Evolutionary conservation across 2,888 invertebrate genomes (phyloP).

Genomic region (Pedicia rivosa): DNA sequence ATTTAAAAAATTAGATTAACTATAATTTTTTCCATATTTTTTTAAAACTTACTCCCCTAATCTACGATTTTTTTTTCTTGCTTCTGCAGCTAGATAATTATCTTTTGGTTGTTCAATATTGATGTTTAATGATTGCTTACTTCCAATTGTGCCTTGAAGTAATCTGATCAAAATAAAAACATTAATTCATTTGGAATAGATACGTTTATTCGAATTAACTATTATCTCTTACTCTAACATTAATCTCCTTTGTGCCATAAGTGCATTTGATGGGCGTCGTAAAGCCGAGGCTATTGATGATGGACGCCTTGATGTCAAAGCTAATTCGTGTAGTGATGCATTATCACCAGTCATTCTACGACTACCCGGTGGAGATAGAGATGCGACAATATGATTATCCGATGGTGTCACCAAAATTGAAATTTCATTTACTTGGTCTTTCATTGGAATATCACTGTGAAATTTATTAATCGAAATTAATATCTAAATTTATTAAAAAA

Average conservation of each 20-base stretch:
- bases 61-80: conserved; percentile 7
- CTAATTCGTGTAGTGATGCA: background rate
- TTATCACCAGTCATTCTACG: conserved; percentile 7
- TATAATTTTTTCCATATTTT: background rate
- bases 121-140: conserved; percentile 5
- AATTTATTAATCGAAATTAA: too few relatives aligned
- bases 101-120: background rate
- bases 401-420: conserved; percentile 1
- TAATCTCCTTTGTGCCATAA: conserved; percentile 22
- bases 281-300: conserved; percentile 44
- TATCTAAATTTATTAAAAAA: too few relatives aligned
- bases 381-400: background rate
- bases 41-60: conserved; percentile 3
- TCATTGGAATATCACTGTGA: too few relatives aligned
- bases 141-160: conserved; percentile 4
- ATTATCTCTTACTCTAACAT: conserved; percentile 6
- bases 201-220: background rate
- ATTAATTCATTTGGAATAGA: background rate
- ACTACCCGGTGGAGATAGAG: conserved; percentile 6
- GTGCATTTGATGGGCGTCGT: conserved; percentile 40
- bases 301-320: conserved; percentile 28
- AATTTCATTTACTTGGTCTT: background rate
- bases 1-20: background rate
- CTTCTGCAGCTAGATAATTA: background rate
- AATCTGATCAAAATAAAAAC: conserved; percentile 1